Evolutionary conservation across 1,140 invertebrate genomes (phyloP).

Genomic region (Acyrthosiphon pisum): DNA sequence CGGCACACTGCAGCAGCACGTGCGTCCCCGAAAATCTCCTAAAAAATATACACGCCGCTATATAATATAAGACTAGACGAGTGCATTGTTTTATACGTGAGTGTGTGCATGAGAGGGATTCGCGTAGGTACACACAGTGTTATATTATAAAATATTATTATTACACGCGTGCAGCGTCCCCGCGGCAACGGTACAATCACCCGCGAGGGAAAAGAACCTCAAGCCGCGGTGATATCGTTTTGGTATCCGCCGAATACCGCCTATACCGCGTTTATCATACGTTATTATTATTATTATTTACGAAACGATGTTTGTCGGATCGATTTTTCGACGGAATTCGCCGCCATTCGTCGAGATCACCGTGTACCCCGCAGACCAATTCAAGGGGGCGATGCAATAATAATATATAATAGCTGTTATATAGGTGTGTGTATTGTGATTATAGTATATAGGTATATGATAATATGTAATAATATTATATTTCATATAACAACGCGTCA

Average conservation of each 20-base stretch:
- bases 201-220: not conserved
- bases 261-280: not conserved
- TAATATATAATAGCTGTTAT: no score
- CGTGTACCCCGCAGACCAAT: no score
- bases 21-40: not conserved
- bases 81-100: not conserved
- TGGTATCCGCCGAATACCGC: not conserved
- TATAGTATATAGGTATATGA: not conserved
- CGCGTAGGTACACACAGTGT: not conserved
- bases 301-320: no score
- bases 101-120: not conserved
- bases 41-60: not conserved
- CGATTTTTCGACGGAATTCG: no score
- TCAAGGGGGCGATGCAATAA: no score
- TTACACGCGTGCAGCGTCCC: not conserved
- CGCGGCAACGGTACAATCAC: not conserved
- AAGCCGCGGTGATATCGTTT: not conserved
- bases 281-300: not conserved
- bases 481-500: no score
- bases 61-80: not conserved
- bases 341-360: no score
- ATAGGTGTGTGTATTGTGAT: not conserved
- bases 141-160: constrained; percentile 5
- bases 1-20: not conserved
- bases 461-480: no score